Evolutionary conservation across 1,140 invertebrate species (phyloP).

Genomic region (Tribolium madens): DNA sequence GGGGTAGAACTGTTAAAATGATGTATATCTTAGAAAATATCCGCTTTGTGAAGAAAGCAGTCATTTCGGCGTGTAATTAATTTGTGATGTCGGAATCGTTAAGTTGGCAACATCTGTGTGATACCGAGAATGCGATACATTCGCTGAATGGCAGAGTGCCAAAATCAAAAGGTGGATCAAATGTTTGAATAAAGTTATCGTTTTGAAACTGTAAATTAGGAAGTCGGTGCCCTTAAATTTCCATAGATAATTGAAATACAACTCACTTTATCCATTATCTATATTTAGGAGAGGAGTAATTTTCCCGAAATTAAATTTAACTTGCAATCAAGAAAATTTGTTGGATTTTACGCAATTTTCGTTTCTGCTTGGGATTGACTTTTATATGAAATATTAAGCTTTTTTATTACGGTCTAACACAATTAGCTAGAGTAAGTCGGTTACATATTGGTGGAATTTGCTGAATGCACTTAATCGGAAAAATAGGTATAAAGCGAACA

Average conservation of each 20-base stretch:
- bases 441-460: not conserved
- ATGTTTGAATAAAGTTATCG: not conserved
- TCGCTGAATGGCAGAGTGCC: not conserved
- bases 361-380: constrained; percentile 9
- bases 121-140: constrained; percentile 9
- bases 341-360: constrained; percentile 21
- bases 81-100: constrained; percentile 3
- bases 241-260: constrained; percentile 35
- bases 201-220: constrained; percentile 9
- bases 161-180: constrained; percentile 22
- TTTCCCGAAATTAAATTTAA: constrained; percentile 31
- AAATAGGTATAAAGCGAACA: not conserved
- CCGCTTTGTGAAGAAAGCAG: not conserved
- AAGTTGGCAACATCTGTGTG: constrained; percentile 4
- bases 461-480: constrained; percentile 5
- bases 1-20: not conserved
- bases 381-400: constrained; percentile 31
- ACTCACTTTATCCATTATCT: constrained; percentile 33
- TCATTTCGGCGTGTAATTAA: constrained; percentile 10
- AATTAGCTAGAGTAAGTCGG: constrained; percentile 20
- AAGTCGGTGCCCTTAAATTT: constrained; percentile 6
- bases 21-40: constrained; percentile 22
- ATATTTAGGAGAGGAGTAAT: constrained; percentile 34
- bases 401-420: not conserved
- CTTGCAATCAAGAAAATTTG: constrained; percentile 34